phyloP scores from a whole-genome alignment of 1,140 invertebrate genomes.

The Scaptomyza montana region DNA sequence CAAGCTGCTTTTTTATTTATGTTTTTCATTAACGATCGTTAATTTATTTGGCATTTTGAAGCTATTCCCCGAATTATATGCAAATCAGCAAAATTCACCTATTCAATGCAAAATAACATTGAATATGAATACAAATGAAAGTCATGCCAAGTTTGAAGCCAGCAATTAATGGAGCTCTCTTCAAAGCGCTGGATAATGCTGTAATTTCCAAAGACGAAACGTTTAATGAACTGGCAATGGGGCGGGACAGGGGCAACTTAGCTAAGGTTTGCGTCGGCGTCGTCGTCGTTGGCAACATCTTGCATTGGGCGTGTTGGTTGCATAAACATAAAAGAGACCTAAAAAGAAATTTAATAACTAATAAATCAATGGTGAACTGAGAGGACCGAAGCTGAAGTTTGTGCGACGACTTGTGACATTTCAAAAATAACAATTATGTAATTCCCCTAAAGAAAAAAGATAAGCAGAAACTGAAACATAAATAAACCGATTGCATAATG shows the following conservation, averaged over 20 bases:
- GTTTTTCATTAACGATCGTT: constrained; percentile 5
- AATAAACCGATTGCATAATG: constrained; percentile 62
- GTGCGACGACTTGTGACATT: constrained; percentile 63
- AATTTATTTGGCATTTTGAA: constrained; percentile 44
- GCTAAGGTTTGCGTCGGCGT: not conserved
- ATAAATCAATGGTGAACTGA: constrained; percentile 52
- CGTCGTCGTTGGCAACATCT: not conserved
- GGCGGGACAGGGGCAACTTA: constrained; percentile 1
- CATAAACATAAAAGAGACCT: constrained; percentile 22
- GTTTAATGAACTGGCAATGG: constrained; percentile 42
- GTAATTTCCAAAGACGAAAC: constrained; percentile 24
- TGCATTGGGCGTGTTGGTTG: constrained; percentile 24
- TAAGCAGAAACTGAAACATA: constrained; percentile 28
- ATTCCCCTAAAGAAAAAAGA: constrained; percentile 42
- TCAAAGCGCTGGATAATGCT: constrained; percentile 17
- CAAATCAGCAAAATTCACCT: constrained; percentile 18
- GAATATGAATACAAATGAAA: constrained; percentile 35
- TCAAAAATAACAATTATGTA: constrained; percentile 73
- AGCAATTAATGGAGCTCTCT: constrained; percentile 33
- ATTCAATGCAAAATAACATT: constrained; percentile 16
- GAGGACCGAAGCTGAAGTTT: constrained; percentile 25
- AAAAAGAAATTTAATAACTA: constrained; percentile 61
- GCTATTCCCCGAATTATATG: constrained; percentile 20
- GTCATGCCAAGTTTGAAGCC: constrained; percentile 34
- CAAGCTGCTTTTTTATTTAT: not conserved